Base-by-base conservation (phyloP, 2,888 invertebrate genomes). In the Taphrorychus bicolor region DNA sequence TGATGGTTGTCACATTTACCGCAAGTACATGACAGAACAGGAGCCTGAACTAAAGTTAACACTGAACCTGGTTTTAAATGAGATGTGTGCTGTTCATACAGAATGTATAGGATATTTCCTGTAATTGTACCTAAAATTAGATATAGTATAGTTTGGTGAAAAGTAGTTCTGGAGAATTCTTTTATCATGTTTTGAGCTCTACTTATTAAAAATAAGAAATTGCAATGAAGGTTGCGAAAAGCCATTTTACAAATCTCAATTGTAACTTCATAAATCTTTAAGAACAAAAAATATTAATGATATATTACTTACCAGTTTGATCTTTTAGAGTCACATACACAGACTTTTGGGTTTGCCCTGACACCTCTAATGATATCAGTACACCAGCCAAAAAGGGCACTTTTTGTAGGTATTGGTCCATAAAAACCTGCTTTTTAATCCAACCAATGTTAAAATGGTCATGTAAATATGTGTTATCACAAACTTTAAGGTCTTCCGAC, bases 321-420 rank as follows among this genome's bases (percentile, higher is more conserved):
- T 80, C 80, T 68, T 76, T 79, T 18, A 80, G 60, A 0, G 74
- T 73, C 17, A 79, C 69, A 69, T 74, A 76, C 17, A 77, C 73
- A 14, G 71, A 73, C 22, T 70, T 70, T 5, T 74, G 73, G 45
- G 66, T 73, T 61, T 76, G 74, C 3, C 72, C 73, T 24, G 70
- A 66, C 51, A 73, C 70, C 52, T 77, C 75, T 11, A 80, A 66
- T 63, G 68, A 76, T 57, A 78, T 68, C 51, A 81, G 72, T 2
- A 78, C 64, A 14, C 78, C 79, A 11, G 77, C 79, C 60, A 81
- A 71, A 74, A 80, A 80, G 4, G 81, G 80, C 1, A 76, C 77
- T 70, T 78, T 79, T 48, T 76, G 75, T 56, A 76, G 76, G 22
- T 78, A 68, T 61, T 75, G 72, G 51, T 76, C 76, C 11, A 59